A percentile compares a stretch with the other conserved stretches of the same genome.
Evolutionary conservation across 2,888 invertebrate genomes (phyloP).

Genomic region (Steinernema hermaphroditum): DNA sequence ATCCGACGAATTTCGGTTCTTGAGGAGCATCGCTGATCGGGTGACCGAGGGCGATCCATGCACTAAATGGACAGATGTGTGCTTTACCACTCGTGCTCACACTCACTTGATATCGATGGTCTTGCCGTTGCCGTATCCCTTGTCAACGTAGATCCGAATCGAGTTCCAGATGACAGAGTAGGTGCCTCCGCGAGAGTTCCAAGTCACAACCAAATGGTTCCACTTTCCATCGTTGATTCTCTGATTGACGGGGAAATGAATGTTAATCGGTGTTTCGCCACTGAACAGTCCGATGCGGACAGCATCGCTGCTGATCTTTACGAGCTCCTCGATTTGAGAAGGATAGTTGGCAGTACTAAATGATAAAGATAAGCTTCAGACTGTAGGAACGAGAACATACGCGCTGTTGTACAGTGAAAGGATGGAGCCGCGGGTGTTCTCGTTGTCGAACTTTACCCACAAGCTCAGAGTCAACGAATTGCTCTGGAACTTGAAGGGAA

Average conservation of each 20-base stretch:
- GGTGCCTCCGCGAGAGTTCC: constrained; percentile 84
- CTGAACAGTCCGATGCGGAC: constrained; percentile 86
- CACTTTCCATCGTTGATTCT: constrained; percentile 88
- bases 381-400: too few species aligned
- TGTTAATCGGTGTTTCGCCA: constrained; percentile 69
- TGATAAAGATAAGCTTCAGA: constrained; percentile 32
- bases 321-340: constrained; percentile 76
- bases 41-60: constrained; percentile 88
- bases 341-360: constrained; percentile 75
- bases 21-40: constrained; percentile 72
- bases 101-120: constrained; percentile 81
- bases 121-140: constrained; percentile 83
- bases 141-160: constrained; percentile 86
- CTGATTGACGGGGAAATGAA: constrained; percentile 58
- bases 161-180: constrained; percentile 91
- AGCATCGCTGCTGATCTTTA: constrained; percentile 90
- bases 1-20: constrained; percentile 72
- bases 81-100: not conserved
- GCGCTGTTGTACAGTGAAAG: constrained; percentile 88
- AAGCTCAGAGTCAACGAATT: constrained; percentile 83
- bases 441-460: constrained; percentile 93
- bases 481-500: constrained; percentile 76
- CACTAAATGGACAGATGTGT: constrained; percentile 71
- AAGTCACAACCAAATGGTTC: constrained; percentile 79
- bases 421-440: constrained; percentile 79